Evolutionary conservation across 2,888 invertebrate species (phyloP), one percentile per base, ranked within the genome.

Genomic region (Phymatocera aterrima): DNA sequence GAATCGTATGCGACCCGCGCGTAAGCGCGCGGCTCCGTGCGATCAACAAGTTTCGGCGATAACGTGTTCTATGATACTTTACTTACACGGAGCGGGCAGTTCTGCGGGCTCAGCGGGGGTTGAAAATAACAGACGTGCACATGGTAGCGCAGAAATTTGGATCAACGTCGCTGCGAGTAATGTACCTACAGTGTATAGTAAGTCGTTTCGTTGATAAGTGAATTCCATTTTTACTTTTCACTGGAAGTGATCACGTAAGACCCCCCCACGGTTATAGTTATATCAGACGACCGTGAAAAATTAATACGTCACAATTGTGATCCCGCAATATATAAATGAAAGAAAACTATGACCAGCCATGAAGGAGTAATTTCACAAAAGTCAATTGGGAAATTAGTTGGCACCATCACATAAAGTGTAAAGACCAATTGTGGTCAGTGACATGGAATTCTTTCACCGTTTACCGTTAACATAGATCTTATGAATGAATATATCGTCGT

Each of bases 41-140:
- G 43, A 6, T 68, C 68, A 68, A 68, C 68, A 68, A 68, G 40
- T 40, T 68, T 43, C 1, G n/a, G 24, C 15, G 21, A 68, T 68
- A 24, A 18, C 31, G 34, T 34, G 18, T 12, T 15, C 5, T 18
- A 12, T 24, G 3, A n/a, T 28, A 12, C 57, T 12, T n/a, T 21
- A 57, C 0, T 57, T 57, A 21, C 28, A 57, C 2, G 10, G 21
- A 21, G 57, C 24, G 18, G 15, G 12, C 10, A 34, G 34, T 37
- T 61, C 34, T 61, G 1, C 5, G 18, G n/a, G 18, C 6, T 37
- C 18, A 1, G 18, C 31, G 34, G n/a, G n/a, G 60, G 31, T 31
- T n/a, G 60, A 3, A 3, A 60, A 60, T 15, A 24, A 28, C 15
- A 31, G 0, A 61, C 18, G 8, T 8, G 34, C 5, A 61, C 31